phyloP scores from a whole-genome alignment of 2,797 vertebrate genomes.

The Chelmon rostratus region DNA sequence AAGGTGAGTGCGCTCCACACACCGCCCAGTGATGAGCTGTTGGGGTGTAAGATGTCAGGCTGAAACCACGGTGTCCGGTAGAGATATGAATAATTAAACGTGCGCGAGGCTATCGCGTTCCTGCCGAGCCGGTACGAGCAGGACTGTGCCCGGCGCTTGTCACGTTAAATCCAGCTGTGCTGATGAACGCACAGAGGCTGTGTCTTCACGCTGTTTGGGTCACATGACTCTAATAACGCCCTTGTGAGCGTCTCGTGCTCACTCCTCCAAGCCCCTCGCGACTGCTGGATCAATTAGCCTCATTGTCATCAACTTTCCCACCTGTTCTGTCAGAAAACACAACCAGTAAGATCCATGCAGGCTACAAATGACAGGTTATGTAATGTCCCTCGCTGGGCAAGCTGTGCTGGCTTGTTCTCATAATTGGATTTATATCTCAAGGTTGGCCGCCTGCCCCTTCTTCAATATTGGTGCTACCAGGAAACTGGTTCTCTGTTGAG shows the following conservation, averaged over 20 bases:
- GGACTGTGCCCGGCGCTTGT: not conserved
- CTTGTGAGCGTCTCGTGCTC: slow-evolving; percentile 82
- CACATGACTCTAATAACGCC: slow-evolving; percentile 77
- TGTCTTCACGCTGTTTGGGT: slow-evolving; percentile 68
- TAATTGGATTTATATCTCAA: slow-evolving; percentile 71
- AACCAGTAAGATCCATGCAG: not conserved
- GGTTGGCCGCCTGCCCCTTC: slow-evolving; percentile 25
- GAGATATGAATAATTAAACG: slow-evolving; percentile 77
- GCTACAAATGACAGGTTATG: slow-evolving; percentile 24
- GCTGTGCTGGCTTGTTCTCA: slow-evolving; percentile 50
- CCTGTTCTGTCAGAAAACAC: not conserved
- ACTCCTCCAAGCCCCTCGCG: not conserved
- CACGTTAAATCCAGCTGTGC: slow-evolving; percentile 44
- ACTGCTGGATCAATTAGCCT: not conserved
- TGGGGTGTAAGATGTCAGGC: slow-evolving; percentile 39
- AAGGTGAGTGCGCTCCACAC: slow-evolving; percentile 31
- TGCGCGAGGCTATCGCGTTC: slow-evolving; percentile 52
- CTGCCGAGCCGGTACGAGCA: slow-evolving; percentile 8
- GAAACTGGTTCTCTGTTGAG: not conserved
- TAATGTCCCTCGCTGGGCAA: slow-evolving; percentile 32
- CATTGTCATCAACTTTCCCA: not conserved
- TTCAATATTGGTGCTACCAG: slow-evolving; percentile 9
- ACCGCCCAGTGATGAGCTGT: not conserved
- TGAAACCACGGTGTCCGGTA: slow-evolving; percentile 29
- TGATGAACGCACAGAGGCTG: not conserved